phyloP scores from a whole-genome alignment of 2,797 vertebrate genomes.

The Lepilemur septentrionalis region DNA sequence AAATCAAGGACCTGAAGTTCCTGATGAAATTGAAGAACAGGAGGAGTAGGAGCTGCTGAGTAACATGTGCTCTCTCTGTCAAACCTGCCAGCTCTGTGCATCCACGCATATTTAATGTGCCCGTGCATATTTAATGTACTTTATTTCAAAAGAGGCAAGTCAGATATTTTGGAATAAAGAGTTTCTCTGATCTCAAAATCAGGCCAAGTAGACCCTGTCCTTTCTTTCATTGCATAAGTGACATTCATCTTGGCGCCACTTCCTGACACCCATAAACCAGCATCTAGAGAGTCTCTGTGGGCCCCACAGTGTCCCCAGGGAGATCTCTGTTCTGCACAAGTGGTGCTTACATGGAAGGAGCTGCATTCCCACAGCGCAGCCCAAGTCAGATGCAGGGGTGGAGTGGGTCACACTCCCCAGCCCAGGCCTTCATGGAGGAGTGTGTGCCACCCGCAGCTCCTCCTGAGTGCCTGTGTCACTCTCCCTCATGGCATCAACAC shows the following conservation, averaged over 20 bases:
- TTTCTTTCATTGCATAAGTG: neutral
- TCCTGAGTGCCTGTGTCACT: too few relatives aligned
- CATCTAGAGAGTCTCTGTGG: neutral
- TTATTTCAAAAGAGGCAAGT: neutral
- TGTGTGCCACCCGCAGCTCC: too few relatives aligned
- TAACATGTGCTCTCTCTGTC: rapidly evolving
- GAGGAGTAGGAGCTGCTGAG: neutral
- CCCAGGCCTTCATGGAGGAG: neutral
- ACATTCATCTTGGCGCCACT: neutral
- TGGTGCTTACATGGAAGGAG: neutral
- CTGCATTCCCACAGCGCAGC: rapidly evolving
- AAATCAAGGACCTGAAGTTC: neutral
- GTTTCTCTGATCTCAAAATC: neutral
- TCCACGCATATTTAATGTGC: neutral
- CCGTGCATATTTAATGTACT: too few relatives aligned
- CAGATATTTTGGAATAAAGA: neutral
- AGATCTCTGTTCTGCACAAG: neutral
- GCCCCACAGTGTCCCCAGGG: neutral
- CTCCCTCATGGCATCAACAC: neutral
- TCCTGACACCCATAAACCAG: neutral
- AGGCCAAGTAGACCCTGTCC: neutral
- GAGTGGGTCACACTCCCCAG: too few relatives aligned
- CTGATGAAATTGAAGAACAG: neutral
- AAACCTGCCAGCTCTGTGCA: neutral
- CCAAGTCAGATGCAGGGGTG: neutral